Evolutionary conservation across 1,140 invertebrate genomes (phyloP).

Genomic region (Asobara japonica): DNA sequence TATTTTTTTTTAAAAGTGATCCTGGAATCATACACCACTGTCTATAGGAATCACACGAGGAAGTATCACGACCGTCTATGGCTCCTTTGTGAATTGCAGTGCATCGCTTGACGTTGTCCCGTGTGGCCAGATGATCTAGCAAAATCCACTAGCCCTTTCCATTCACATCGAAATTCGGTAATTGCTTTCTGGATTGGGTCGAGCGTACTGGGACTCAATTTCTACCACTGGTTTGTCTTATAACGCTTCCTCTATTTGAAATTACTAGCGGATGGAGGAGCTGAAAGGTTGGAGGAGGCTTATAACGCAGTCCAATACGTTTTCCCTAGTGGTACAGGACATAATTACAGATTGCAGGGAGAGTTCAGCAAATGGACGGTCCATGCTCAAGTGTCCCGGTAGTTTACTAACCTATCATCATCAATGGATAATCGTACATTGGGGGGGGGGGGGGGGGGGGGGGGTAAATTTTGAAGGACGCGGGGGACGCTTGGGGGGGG

Average conservation of each 20-base stretch:
- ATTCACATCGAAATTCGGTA: slow-evolving; percentile 51
- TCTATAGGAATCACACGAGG: background rate
- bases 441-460: no score
- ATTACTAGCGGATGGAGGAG: background rate
- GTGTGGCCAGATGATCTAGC: background rate
- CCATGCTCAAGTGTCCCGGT: slow-evolving; percentile 42
- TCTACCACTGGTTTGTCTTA: slow-evolving; percentile 27
- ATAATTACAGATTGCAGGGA: slow-evolving; percentile 51
- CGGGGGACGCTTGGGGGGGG: no score
- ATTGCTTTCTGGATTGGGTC: slow-evolving; percentile 54
- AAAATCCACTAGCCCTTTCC: background rate
- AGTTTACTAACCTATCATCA: slow-evolving; percentile 53
- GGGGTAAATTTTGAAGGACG: no score
- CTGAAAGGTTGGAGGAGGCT: background rate
- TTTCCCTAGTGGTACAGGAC: slow-evolving; percentile 32
- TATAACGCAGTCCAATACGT: slow-evolving; percentile 14
- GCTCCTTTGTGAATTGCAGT: slow-evolving; percentile 45
- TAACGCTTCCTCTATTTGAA: slow-evolving; percentile 15
- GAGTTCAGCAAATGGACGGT: slow-evolving; percentile 48
- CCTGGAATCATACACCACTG: background rate
- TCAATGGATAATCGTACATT: no score
- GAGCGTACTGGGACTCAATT: slow-evolving; percentile 45
- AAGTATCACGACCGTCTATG: slow-evolving; percentile 29
- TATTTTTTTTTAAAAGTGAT: no score
- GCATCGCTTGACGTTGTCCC: slow-evolving; percentile 9